phyloP scores from a whole-genome alignment of 1,140 invertebrate genomes.

The Drosophila cardini region DNA sequence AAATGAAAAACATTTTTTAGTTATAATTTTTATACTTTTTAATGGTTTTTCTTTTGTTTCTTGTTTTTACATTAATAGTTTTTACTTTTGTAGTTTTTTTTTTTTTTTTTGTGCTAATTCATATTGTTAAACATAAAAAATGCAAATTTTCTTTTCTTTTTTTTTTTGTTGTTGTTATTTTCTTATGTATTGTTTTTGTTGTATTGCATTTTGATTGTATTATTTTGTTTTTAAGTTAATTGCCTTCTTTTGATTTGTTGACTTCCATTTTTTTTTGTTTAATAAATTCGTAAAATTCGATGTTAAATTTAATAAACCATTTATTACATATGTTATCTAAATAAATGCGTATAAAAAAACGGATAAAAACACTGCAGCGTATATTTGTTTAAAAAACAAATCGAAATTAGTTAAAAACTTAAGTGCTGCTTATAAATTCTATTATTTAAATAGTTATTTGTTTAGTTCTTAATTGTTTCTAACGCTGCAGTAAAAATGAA shows the following conservation, averaged over 20 bases:
- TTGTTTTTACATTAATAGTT: slow-evolving; percentile 79
- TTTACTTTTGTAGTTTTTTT: slow-evolving; percentile 75
- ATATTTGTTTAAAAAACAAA: slow-evolving; percentile 14
- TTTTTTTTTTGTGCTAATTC: slow-evolving; percentile 77
- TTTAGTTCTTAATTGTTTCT: slow-evolving; percentile 23
- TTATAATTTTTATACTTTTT: slow-evolving; percentile 74
- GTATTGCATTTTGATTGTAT: slow-evolving; percentile 69
- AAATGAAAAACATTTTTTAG: slow-evolving; percentile 35
- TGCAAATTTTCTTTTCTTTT: slow-evolving; percentile 38
- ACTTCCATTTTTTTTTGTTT: slow-evolving; percentile 16
- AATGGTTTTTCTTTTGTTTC: slow-evolving; percentile 47
- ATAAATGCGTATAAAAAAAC: slow-evolving; percentile 77
- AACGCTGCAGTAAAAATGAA: slow-evolving; percentile 60
- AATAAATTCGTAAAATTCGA: slow-evolving; percentile 83
- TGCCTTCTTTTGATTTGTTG: slow-evolving; percentile 61
- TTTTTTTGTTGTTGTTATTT: slow-evolving; percentile 41
- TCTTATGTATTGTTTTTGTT: slow-evolving; percentile 48
- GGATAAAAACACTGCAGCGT: slow-evolving; percentile 51
- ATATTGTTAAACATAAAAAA: slow-evolving; percentile 79
- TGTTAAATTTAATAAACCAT: slow-evolving; percentile 82
- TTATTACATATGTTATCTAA: slow-evolving; percentile 59
- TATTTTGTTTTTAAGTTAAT: slow-evolving; percentile 64
- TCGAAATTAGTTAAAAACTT: slow-evolving; percentile 50
- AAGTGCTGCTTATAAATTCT: slow-evolving; percentile 56
- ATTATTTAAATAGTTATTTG: slow-evolving; percentile 35